Base-by-base conservation (phyloP, 2,888 invertebrate species). In the Clitarchus hookeri region DNA sequence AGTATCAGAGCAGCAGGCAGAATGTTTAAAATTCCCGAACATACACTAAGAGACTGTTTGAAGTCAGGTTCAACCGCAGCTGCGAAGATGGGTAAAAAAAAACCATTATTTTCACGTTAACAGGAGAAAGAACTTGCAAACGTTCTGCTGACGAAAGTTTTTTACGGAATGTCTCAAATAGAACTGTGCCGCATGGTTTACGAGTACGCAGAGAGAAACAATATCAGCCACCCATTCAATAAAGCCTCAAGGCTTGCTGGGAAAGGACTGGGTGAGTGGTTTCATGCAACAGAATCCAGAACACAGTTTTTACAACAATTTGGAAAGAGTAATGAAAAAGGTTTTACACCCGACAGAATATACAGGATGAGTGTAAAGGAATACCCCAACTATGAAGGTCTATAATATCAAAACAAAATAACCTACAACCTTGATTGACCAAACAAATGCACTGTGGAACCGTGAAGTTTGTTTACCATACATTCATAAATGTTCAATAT, bases 181-280 rank as follows among this genome's bases (percentile, higher is more conserved):
- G 87, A 89, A 85, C 85, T 89, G n/a, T 88, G 89, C n/a, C 83
- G 87, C 48, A 80, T 89, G 13, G 89, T 89, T 3, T 89, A 88
- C 85, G 88, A 89, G 48, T 89, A 88, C 27, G 89, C 89, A 36
- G 89, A 88, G 86, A 88, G 87, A 79, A 85, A 89, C 25, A 36
- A 36, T 36, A 88, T 90, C 23, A 86, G 87, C 36, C 88, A 90
- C n/a, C 88, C 88, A 85, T 90, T 90, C 83, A 89, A 89, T 85
- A 84, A 65, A 26, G 88, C 88, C 11, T 88, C 87, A 25, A 85
- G 86, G 86, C 86, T 88, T 44, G 90, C 89, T 25, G n/a, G 89
- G 90, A 12, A 89, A 89, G 83, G 89, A 89, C 84, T 90, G 89
- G 90, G 84, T 90, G n/a, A 84, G 89, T 1, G 89, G 89, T 65